Evolutionary conservation across 1,140 invertebrate species (phyloP).

Genomic region (Drusus annulatus): DNA sequence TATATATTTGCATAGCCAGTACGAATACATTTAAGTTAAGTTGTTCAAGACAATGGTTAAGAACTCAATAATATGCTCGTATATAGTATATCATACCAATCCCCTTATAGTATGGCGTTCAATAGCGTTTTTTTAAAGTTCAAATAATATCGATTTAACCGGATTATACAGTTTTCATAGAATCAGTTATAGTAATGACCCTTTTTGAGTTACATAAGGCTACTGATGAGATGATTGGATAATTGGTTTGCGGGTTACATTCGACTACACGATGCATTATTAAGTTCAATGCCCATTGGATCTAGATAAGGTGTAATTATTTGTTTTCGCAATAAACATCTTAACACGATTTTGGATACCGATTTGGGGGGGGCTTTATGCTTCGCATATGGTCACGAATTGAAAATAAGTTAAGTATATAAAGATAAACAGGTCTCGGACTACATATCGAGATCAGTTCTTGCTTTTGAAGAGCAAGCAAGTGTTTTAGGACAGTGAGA

Average conservation of each 20-base stretch:
- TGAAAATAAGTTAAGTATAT: conserved; percentile 23
- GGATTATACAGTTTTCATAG: too few species aligned
- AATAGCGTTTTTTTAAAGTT: too few species aligned
- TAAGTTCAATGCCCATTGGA: conserved; percentile 7
- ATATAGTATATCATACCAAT: too few species aligned
- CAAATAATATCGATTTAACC: too few species aligned
- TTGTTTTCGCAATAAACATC: conserved; percentile 12
- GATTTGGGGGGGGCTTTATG: conserved; percentile 7
- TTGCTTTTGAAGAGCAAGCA: conserved; percentile 34
- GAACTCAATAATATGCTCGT: too few species aligned
- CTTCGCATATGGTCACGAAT: conserved; percentile 25
- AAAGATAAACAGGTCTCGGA: conserved; percentile 21
- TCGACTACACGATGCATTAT: neutral
- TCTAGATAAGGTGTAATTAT: neutral
- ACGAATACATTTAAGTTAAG: too few species aligned
- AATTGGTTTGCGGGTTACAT: neutral
- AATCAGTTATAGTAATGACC: too few species aligned
- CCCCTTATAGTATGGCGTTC: too few species aligned
- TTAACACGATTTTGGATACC: conserved; percentile 30
- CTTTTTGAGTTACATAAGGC: neutral
- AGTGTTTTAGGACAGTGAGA: conserved; percentile 24
- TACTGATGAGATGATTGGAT: neutral
- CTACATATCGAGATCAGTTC: conserved; percentile 23
- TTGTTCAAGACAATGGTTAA: too few species aligned
- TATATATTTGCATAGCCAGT: too few species aligned